Conservation (phyloP, 2,113 vertebrate species). For the Cairina moschata region DNA sequence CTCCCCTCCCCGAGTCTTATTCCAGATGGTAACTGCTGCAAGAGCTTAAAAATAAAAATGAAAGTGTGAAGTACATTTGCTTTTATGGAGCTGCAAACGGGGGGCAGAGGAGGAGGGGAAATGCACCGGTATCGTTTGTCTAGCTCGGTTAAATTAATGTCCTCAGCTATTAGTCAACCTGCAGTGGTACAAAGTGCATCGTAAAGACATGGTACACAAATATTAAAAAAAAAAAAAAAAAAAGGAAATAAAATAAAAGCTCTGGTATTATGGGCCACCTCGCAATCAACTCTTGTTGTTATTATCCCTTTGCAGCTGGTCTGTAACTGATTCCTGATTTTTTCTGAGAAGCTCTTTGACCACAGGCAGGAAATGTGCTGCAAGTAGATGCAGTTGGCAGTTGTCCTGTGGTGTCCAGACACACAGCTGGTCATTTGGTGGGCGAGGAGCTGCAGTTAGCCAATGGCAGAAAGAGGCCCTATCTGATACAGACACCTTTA, state of each 20-base stretch:
- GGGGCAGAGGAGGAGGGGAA: neutral
- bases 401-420: neutral
- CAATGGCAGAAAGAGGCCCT: accelerated
- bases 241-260: neutral
- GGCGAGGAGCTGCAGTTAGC: neutral
- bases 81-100: neutral
- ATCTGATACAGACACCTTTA: neutral
- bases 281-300: neutral
- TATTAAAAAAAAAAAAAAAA: neutral
- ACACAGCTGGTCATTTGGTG: too few species aligned
- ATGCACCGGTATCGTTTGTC: accelerated
- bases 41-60: neutral
- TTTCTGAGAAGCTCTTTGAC: neutral
- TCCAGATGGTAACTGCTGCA: neutral
- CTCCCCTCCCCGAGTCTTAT: neutral
- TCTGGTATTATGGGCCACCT: neutral
- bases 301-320: neutral
- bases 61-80: neutral
- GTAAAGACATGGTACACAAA: neutral
- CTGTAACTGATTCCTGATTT: neutral
- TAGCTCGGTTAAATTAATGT: neutral
- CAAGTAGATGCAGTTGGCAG: neutral
- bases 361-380: neutral
- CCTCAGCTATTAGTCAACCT: neutral
- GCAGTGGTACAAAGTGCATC: neutral